Evolutionary conservation across 2,113 vertebrate genomes (phyloP), one percentile per base, ranked within the genome.

Genomic region (Pachycephala philippinensis): DNA sequence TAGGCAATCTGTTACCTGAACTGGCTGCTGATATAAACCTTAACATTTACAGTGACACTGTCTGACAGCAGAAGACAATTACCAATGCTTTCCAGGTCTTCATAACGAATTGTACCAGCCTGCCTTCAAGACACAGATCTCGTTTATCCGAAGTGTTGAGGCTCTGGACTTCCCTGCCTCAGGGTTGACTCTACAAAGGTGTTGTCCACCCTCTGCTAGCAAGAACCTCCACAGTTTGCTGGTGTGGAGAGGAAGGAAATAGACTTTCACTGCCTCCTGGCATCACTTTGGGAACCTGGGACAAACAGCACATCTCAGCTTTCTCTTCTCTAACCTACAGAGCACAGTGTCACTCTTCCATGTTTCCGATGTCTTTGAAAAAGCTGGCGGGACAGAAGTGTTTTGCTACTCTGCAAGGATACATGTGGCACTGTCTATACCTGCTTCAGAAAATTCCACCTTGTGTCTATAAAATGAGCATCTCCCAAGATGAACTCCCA

Each of bases 401-500:
- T 56, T 84, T 61, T 63, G 15, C 40, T 68, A 8, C 10, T 54
- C 56, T 53, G 27, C 27, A 80, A 77, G 44, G 45, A 39, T 26
- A 10, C 8, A 74, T 22, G 16, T 31, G 39, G 61, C 16, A 75
- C 39, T 57, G 56, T 28, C 57, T 77, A 63, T 60, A 89, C 40
- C 35, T 75, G 49, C 75, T 94, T 86, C 80, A 70, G 94, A 95
- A 96, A 97, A 96, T 96, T 94, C 57, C 47, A 78, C n/a, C 31
- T 56, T 49, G 8, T 80, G 64, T 94, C 88, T 95, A 83, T 66
- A 95, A 93, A 97, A 95, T 28, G 39, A 95, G 35, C 78, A 95
- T 95, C 84, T 90, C 93, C 60, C 91, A 91, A 95, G 84, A 87
- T 78, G 91, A 96, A 83, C 77, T 81, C 59, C 59, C 74, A 75